phyloP scores from a whole-genome alignment of 2,888 invertebrate genomes.

The Minunthozetes semirufus region DNA sequence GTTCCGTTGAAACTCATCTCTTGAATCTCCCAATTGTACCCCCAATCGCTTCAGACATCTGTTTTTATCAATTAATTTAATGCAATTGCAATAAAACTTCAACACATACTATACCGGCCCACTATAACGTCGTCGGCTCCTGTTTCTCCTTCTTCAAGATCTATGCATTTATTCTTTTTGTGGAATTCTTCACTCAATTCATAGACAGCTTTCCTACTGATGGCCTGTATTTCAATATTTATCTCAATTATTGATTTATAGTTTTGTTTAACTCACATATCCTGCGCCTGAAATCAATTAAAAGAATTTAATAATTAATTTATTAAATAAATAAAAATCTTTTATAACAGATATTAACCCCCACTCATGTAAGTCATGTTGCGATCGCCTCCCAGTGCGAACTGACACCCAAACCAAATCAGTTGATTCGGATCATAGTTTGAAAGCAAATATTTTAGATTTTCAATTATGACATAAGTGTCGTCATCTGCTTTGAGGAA shows the following conservation, averaged over 20 bases:
- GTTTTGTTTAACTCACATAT: slow-evolving; percentile 1
- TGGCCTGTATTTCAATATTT: not conserved
- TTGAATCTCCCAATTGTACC: not conserved
- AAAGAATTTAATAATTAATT: not conserved
- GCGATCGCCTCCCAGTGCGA: not conserved
- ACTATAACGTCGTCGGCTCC: slow-evolving; percentile 2
- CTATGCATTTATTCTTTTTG: not conserved
- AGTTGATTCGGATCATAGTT: not conserved
- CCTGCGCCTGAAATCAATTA: not conserved
- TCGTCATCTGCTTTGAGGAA: slow-evolving; percentile 17
- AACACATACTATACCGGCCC: not conserved
- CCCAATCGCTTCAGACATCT: not conserved
- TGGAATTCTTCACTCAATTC: not conserved
- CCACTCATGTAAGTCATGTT: not conserved
- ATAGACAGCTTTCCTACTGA: not conserved
- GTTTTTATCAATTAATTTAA: not conserved
- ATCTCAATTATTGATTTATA: not conserved
- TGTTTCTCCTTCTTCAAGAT: not conserved
- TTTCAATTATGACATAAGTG: not conserved
- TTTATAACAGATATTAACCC: not conserved
- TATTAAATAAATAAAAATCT: not conserved
- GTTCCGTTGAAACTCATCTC: not conserved
- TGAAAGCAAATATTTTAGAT: not conserved
- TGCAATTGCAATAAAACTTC: not conserved
- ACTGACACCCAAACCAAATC: not conserved